phyloP scores from a whole-genome alignment of 2,888 invertebrate species.

The Petrolisthes manimaculis region DNA sequence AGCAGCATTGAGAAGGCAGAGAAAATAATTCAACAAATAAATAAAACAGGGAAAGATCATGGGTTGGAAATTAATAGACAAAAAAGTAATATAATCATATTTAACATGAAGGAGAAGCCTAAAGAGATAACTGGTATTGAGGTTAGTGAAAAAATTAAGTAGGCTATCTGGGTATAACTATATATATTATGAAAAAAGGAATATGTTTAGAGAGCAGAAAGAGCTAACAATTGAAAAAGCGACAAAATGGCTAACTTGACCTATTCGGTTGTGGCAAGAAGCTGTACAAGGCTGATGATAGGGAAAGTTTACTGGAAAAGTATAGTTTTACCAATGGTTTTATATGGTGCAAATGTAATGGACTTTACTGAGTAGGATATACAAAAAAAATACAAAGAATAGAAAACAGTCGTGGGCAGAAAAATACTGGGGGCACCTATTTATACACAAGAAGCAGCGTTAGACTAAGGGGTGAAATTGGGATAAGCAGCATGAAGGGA shows the following conservation, averaged over 20 bases:
- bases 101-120: too few relatives aligned
- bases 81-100: background rate
- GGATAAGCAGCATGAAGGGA: too few relatives aligned
- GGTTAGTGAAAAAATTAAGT: too few relatives aligned
- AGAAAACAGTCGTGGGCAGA: conserved; percentile 13
- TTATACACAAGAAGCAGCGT: too few relatives aligned
- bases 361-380: too few relatives aligned
- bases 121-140: too few relatives aligned
- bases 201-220: background rate
- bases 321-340: background rate
- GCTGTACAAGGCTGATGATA: background rate
- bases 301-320: background rate
- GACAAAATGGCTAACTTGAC: background rate
- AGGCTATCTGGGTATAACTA: too few relatives aligned
- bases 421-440: background rate
- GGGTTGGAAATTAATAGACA: too few relatives aligned
- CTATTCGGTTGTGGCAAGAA: background rate
- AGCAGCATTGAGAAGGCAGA: background rate
- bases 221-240: conserved; percentile 14
- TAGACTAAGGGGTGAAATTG: too few relatives aligned
- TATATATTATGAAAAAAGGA: background rate
- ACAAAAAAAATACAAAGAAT: background rate
- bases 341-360: background rate
- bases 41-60: too few relatives aligned
- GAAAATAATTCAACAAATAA: background rate